Evolutionary conservation across 2,797 vertebrate species (phyloP).

Genomic region (Sebastes minor): DNA sequence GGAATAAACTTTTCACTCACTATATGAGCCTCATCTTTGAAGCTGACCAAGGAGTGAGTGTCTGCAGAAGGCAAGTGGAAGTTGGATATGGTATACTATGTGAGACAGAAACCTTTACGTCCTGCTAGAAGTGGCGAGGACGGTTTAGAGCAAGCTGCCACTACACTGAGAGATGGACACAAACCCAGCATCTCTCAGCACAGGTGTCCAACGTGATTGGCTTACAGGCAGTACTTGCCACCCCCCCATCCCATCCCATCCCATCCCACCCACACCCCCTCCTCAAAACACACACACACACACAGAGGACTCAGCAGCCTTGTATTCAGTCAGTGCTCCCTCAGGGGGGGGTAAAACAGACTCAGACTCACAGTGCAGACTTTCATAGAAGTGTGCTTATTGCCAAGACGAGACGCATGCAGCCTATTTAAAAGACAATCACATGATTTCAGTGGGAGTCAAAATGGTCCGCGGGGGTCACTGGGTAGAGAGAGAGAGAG

Average conservation of each 20-base stretch:
- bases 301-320: neutral
- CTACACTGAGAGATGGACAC: slow-evolving; percentile 13
- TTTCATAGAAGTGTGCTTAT: slow-evolving; percentile 41
- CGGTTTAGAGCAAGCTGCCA: no score
- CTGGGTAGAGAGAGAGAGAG: slow-evolving; percentile 59
- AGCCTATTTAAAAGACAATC: slow-evolving; percentile 69
- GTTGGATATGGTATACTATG: no score
- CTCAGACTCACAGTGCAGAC: slow-evolving; percentile 16
- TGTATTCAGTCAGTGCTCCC: slow-evolving; percentile 35
- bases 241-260: neutral
- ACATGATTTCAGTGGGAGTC: slow-evolving; percentile 76
- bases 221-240: slow-evolving; percentile 46
- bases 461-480: slow-evolving; percentile 67
- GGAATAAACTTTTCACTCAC: no score
- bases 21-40: no score
- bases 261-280: neutral
- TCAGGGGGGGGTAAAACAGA: slow-evolving; percentile 4
- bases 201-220: slow-evolving; percentile 80
- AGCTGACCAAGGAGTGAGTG: no score
- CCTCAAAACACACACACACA: slow-evolving; percentile 5
- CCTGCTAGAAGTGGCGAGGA: no score
- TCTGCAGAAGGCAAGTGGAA: no score
- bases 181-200: slow-evolving; percentile 34
- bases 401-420: slow-evolving; percentile 39
- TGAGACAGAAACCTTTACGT: no score